Percentiles rank a stretch among this genome's conserved stretches.
phyloP scores from a whole-genome alignment of 2,113 vertebrate genomes.

The Actinemys pallida region DNA sequence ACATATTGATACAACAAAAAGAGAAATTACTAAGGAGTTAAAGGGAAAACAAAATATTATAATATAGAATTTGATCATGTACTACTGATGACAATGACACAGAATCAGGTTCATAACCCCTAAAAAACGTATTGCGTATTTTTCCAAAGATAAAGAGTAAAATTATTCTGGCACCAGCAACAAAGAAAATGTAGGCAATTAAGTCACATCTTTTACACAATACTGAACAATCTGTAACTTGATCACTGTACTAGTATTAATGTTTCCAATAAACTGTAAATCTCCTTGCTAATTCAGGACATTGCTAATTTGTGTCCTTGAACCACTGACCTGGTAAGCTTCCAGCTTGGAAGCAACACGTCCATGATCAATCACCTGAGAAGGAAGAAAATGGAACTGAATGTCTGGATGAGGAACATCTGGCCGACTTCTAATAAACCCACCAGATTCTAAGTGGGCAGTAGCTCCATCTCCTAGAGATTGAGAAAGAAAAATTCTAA shows the following conservation, averaged over 20 bases:
- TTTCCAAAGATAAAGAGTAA: background rate
- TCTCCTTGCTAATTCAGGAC: background rate
- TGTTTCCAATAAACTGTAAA: background rate
- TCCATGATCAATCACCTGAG: constrained; percentile 96
- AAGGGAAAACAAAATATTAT: background rate
- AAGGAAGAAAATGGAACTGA: constrained; percentile 97
- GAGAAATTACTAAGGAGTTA: background rate
- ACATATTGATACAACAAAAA: background rate
- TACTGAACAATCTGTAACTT: background rate
- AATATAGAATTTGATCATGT: background rate
- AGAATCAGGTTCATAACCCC: background rate
- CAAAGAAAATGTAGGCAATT: background rate
- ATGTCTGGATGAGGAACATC: constrained; percentile 91
- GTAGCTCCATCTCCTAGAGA: constrained; percentile 90
- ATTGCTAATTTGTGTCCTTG: background rate
- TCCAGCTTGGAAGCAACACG: constrained; percentile 86
- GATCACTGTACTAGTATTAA: background rate
- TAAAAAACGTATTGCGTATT: background rate
- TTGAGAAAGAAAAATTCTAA: constrained; percentile 14
- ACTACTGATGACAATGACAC: background rate
- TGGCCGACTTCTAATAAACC: constrained; percentile 91
- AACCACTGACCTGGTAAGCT: constrained; percentile 90
- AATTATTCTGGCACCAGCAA: background rate
- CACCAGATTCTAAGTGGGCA: constrained; percentile 93
- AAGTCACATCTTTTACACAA: background rate